Conservation (phyloP, 2,888 invertebrate species). For the Biston betularia region DNA sequence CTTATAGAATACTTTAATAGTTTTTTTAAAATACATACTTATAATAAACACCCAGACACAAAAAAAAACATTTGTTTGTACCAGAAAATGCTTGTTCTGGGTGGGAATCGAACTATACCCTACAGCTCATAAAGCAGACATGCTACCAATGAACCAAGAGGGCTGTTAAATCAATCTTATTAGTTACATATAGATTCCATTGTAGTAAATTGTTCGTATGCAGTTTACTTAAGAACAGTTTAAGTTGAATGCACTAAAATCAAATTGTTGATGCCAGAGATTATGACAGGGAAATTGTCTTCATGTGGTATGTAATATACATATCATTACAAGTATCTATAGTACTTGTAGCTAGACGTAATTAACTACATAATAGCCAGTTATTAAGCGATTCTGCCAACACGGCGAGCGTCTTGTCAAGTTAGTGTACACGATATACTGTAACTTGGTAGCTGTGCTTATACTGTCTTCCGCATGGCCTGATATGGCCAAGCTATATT, state of each 20-base stretch:
- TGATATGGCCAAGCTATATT: conserved; percentile 38
- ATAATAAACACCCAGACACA: no score
- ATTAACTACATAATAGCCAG: conserved; percentile 77
- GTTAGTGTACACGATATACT: conserved; percentile 24
- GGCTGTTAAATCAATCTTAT: no score
- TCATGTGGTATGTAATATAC: no score
- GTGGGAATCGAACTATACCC: no score
- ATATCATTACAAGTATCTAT: not conserved
- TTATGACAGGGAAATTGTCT: not conserved
- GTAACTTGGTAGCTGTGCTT: conserved; percentile 23
- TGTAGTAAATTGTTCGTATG: no score
- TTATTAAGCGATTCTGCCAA: conserved; percentile 77
- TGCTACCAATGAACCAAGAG: no score
- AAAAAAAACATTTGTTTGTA: no score
- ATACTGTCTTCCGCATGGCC: conserved; percentile 33
- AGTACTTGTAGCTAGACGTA: conserved; percentile 54
- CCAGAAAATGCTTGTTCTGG: no score
- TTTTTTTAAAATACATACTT: no score
- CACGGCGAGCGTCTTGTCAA: conserved; percentile 66
- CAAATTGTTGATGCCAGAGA: conserved; percentile 2
- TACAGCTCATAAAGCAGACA: no score
- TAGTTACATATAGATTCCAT: not conserved
- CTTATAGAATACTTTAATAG: no score
- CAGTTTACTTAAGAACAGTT: no score
- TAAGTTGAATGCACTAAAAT: not conserved